Percentiles rank a stretch among this genome's conserved stretches.
Conservation (phyloP, 2,113 vertebrate species). For the Colinus virginianus region DNA sequence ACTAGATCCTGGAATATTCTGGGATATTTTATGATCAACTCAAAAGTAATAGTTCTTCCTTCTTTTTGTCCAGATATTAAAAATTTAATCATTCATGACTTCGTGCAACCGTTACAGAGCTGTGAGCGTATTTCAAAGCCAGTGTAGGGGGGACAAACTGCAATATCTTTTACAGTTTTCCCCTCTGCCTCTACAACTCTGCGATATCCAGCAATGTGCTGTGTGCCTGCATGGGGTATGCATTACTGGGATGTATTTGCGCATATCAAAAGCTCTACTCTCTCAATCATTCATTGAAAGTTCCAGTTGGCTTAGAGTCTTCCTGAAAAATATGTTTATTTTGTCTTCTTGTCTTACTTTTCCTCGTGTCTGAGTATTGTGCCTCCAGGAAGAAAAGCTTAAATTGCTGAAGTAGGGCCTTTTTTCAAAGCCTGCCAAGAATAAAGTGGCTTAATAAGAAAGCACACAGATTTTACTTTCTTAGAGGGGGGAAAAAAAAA, state of each 20-base stretch:
- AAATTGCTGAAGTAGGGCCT: conserved; percentile 69
- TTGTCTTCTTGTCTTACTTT: conserved; percentile 83
- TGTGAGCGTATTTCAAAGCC: conserved; percentile 9
- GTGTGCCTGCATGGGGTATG: conserved; percentile 4
- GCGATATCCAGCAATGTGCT: background rate
- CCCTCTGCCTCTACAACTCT: background rate
- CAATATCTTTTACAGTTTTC: background rate
- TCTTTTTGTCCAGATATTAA: background rate
- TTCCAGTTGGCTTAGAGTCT: conserved; percentile 71
- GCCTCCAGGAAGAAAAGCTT: conserved; percentile 82
- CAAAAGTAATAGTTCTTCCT: background rate
- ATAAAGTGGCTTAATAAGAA: conserved; percentile 78
- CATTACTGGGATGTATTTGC: conserved; percentile 9
- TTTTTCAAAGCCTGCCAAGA: conserved; percentile 78
- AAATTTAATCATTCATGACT: background rate
- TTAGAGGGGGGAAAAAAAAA: background rate
- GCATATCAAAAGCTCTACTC: conserved; percentile 53
- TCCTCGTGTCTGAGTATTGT: conserved; percentile 82
- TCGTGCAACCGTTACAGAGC: background rate
- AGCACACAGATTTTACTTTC: conserved; percentile 63
- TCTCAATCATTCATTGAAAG: conserved; percentile 59
- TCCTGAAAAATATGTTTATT: conserved; percentile 82
- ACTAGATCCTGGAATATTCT: background rate
- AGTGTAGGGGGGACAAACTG: background rate
- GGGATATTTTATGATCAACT: background rate